Conservation (phyloP, 2,797 vertebrate genomes). For the Enteromius trimaculatus region DNA sequence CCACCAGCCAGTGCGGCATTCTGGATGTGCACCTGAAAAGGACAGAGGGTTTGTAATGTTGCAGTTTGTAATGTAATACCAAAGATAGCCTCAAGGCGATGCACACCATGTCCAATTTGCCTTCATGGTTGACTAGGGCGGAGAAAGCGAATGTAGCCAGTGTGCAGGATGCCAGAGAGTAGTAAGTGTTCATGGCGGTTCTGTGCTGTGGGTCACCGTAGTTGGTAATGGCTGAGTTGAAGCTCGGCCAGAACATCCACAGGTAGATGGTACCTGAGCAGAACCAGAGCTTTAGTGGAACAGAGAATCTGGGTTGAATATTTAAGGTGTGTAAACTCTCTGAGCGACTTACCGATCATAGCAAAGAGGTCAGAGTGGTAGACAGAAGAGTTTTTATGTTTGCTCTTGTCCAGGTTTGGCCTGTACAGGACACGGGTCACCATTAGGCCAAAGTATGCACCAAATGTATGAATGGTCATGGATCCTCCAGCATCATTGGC, state of each 20-base stretch:
- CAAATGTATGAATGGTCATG: conserved; percentile 92
- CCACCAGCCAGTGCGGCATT: conserved; percentile 87
- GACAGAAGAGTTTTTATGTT: conserved; percentile 73
- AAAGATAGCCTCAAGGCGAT: conserved; percentile 14
- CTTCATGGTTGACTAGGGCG: conserved; percentile 75
- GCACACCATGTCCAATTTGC: conserved; percentile 86
- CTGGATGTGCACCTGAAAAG: conserved; percentile 88
- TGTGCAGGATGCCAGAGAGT: conserved; percentile 87
- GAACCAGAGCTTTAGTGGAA: neutral
- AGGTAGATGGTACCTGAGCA: conserved; percentile 87
- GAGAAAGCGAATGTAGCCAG: conserved; percentile 82
- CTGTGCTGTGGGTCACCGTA: conserved; percentile 82
- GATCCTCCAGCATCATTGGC: conserved; percentile 88
- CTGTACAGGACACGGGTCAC: conserved; percentile 84
- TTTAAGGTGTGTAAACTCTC: neutral
- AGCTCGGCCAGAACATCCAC: conserved; percentile 98
- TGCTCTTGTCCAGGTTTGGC: conserved; percentile 77
- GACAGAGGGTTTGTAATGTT: neutral
- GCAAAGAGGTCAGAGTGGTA: conserved; percentile 86
- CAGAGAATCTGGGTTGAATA: neutral
- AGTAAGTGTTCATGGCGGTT: conserved; percentile 89
- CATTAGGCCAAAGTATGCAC: conserved; percentile 90
- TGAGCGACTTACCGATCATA: conserved; percentile 82
- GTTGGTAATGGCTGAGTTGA: conserved; percentile 82
- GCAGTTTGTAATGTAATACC: neutral